Base-by-base conservation (phyloP, 2,113 vertebrate species). In the Notarius lentiginosus region DNA sequence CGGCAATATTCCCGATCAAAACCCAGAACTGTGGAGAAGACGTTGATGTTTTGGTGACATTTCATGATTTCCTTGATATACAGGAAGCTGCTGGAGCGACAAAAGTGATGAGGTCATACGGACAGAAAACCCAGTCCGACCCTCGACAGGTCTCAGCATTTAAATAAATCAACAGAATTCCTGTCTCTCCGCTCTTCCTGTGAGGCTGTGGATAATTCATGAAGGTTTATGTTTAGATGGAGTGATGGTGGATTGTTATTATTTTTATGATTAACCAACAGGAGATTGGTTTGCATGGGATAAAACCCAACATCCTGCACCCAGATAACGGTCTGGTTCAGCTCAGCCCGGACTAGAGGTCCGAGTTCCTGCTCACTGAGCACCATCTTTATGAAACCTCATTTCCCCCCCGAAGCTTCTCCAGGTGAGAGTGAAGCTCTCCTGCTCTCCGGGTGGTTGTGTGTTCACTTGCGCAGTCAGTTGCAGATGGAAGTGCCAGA, bases 401-500 rank as follows among this genome's bases (percentile, higher is more conserved):
- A 41, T 41, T 41, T 3, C 34, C 41, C 34, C 41, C 41, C 41
- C 41, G 2, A 41, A 41, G 41, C 18, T 10, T 73, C 27, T 5
- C 27, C 4, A 10, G 18, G 63, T 58, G 17, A 73, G 7, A 68
- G 1, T 30, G 8, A 70, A 70, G 15, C 68, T 41, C 68, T 41
- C 66, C 24, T 66, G 63, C 2, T 68, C 10, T 41, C 41, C 41
- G 0, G 41, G 41, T 41, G 41, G 60, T 14, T 34, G 5, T 60
- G 51, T 58, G 56, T 77, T 70, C 66, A 55, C 20, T 63, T 53
- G 22, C 76, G 60, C 75, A 72, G 63, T 80, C 41, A 60, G 60
- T 80, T 85, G 22, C 55, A 76, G 18, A 49, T n/a, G 30, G 51
- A 34, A 85, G 70, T 56, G 4, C 17, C 18, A 80, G 87, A 79